Conservation (phyloP, 2,797 vertebrate species). For the Catostomus latipinnis region DNA sequence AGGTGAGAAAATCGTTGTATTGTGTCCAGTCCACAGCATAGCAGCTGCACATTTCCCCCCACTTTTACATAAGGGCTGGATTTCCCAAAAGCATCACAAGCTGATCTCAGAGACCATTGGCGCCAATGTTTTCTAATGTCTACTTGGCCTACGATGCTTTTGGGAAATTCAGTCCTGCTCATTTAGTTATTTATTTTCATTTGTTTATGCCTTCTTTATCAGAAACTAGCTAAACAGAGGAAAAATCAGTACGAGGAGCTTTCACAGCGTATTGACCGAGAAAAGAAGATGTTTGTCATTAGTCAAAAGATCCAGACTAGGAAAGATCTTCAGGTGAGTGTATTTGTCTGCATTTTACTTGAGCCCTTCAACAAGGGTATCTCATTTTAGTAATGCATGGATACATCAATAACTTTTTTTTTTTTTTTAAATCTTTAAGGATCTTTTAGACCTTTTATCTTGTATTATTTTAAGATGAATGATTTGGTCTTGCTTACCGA, state of each 20-base stretch:
- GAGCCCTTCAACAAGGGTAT: neutral
- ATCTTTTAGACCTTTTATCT: too few relatives aligned
- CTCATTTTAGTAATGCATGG: neutral
- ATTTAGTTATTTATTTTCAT: neutral
- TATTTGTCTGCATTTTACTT: neutral
- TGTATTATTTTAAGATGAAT: neutral
- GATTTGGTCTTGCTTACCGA: neutral
- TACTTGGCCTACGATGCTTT: too few relatives aligned
- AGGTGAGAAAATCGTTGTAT: slow-evolving; percentile 71
- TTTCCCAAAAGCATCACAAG: too few relatives aligned
- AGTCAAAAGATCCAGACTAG: slow-evolving; percentile 95
- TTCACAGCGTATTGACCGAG: slow-evolving; percentile 89
- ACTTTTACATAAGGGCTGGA: neutral
- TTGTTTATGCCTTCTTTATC: slow-evolving; percentile 32
- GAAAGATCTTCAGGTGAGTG: slow-evolving; percentile 91
- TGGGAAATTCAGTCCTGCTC: neutral
- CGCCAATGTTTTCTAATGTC: too few relatives aligned
- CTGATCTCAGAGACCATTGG: too few relatives aligned
- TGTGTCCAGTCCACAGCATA: neutral
- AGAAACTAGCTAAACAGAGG: slow-evolving; percentile 86
- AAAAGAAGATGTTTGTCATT: slow-evolving; percentile 91
- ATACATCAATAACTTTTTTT: neutral
- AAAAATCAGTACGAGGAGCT: slow-evolving; percentile 85
- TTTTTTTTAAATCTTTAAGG: too few relatives aligned
- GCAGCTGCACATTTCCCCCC: neutral